Percentiles rank a stretch among this genome's conserved stretches.
phyloP scores from a whole-genome alignment of 2,888 invertebrate genomes.

The Danaus chrysippus region DNA sequence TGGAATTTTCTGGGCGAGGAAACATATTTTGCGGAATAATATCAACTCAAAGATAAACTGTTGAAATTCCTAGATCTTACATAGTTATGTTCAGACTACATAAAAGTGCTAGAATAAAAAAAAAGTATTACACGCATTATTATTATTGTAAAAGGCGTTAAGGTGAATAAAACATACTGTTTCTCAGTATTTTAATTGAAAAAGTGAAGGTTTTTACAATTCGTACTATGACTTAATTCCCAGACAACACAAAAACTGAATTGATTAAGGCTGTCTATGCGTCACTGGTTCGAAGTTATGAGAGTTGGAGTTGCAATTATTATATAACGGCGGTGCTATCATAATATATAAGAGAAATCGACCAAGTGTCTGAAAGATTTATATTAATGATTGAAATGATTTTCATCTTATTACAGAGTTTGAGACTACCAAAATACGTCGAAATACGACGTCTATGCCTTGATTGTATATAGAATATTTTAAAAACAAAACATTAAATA shows the following conservation, averaged over 20 bases:
- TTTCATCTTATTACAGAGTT: no score
- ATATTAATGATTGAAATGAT: no score
- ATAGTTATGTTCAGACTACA: no score
- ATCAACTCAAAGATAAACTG: neutral
- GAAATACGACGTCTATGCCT: no score
- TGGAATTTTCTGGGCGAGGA: neutral
- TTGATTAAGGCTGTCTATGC: slow-evolving; percentile 18
- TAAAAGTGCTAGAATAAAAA: no score
- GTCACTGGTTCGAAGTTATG: slow-evolving; percentile 13
- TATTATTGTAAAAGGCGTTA: neutral
- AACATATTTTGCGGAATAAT: neutral
- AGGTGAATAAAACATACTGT: neutral
- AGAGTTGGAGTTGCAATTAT: neutral
- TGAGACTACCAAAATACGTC: no score
- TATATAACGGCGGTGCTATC: neutral
- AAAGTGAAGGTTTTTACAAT: neutral
- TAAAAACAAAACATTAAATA: no score
- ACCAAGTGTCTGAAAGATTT: neutral
- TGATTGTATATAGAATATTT: no score
- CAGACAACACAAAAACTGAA: slow-evolving; percentile 14
- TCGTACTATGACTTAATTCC: neutral
- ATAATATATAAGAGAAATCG: neutral
- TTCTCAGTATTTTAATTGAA: neutral
- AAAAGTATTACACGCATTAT: no score
- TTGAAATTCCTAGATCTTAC: no score